phyloP scores from a whole-genome alignment of 2,113 vertebrate species.

The Callipepla californica region DNA sequence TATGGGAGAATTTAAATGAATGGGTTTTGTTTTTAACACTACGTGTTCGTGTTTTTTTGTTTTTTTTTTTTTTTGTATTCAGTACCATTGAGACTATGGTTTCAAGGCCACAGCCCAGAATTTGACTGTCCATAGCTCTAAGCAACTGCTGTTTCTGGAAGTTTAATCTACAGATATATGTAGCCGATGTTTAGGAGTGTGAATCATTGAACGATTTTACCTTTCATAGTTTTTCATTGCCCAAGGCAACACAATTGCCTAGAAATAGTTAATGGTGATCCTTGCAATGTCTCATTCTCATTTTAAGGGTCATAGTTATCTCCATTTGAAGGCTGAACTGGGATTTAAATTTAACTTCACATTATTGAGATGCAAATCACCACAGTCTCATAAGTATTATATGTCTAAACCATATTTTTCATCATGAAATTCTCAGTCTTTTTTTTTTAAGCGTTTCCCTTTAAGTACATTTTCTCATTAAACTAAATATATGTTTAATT shows the following conservation, averaged over 20 bases:
- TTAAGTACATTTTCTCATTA: slow-evolving; percentile 63
- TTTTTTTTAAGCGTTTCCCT: neutral
- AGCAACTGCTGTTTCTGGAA: neutral
- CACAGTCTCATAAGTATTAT: slow-evolving; percentile 31
- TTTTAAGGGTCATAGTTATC: slow-evolving; percentile 58
- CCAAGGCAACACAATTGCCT: slow-evolving; percentile 9
- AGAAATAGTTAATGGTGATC: slow-evolving; percentile 47
- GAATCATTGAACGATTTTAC: slow-evolving; percentile 8
- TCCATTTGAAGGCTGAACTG: slow-evolving; percentile 45
- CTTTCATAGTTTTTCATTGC: neutral
- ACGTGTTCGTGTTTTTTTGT: neutral
- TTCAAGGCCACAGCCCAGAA: neutral
- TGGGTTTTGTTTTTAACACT: neutral
- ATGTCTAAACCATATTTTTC: slow-evolving; percentile 57
- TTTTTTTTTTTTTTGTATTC: neutral
- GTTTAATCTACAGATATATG: neutral
- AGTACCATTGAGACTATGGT: neutral
- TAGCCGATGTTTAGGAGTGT: neutral
- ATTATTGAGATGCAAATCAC: slow-evolving; percentile 62
- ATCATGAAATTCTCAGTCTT: neutral
- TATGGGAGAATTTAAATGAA: neutral
- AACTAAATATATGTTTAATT: slow-evolving; percentile 72
- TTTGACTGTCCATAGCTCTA: neutral
- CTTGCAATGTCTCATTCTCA: slow-evolving; percentile 5
- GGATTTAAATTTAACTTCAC: slow-evolving; percentile 45